Evolutionary conservation across 2,888 invertebrate genomes (phyloP).

Genomic region (Dasypogon diadema): DNA sequence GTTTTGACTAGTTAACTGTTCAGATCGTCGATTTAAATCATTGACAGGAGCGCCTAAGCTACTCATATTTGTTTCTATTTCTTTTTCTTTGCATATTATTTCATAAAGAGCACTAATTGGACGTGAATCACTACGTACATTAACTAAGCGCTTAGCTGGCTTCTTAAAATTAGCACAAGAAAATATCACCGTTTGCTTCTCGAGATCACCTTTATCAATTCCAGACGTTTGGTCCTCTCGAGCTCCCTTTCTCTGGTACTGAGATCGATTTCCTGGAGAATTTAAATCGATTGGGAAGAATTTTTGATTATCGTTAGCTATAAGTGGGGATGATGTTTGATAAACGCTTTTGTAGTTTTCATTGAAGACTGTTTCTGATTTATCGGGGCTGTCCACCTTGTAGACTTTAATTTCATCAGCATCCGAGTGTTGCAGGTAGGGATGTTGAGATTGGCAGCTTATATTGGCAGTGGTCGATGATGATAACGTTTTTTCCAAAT

Average conservation of each 20-base stretch:
- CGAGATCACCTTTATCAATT: constrained; percentile 37
- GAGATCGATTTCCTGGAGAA: background rate
- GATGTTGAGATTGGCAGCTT: constrained; percentile 69
- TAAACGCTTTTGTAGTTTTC: constrained; percentile 68
- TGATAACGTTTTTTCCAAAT: constrained; percentile 63
- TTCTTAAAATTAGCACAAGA: constrained; percentile 55
- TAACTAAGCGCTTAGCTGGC: constrained; percentile 64
- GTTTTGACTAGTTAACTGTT: constrained; percentile 12
- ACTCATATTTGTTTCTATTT: constrained; percentile 60
- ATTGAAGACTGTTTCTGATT: constrained; percentile 3
- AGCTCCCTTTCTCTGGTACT: background rate
- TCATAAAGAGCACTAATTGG: constrained; percentile 68
- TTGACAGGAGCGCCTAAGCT: constrained; percentile 55
- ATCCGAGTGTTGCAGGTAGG: constrained; percentile 62
- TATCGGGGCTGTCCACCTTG: background rate
- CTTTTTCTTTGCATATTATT: constrained; percentile 69
- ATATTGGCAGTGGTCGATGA: constrained; percentile 71
- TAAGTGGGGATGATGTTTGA: constrained; percentile 64
- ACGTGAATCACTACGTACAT: constrained; percentile 67
- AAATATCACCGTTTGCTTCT: constrained; percentile 55
- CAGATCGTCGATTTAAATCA: constrained; percentile 7
- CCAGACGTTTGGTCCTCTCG: background rate
- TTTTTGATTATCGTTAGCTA: constrained; percentile 61
- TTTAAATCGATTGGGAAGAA: constrained; percentile 60
- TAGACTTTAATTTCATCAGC: constrained; percentile 61